Conservation (phyloP, 2,113 vertebrate species). For the Bucco capensis region DNA sequence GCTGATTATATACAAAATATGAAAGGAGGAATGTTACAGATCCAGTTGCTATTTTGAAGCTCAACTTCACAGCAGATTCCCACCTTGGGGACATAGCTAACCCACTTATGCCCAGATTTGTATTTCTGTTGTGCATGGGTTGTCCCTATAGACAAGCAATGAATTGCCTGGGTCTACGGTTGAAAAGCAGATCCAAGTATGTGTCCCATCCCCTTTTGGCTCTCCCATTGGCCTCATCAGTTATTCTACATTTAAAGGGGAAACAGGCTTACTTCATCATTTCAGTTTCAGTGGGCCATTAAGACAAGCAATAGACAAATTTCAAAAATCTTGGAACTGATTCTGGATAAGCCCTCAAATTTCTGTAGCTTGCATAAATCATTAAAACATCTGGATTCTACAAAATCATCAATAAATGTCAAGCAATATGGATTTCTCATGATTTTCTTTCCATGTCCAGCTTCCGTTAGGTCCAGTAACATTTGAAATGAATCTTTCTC, state of each 20-base stretch:
- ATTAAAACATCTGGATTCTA: neutral
- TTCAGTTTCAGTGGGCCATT: neutral
- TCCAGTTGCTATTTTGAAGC: neutral
- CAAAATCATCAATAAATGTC: neutral
- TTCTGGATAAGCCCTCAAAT: neutral
- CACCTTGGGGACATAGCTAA: neutral
- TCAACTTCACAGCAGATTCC: neutral
- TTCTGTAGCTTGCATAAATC: neutral
- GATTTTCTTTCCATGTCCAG: neutral
- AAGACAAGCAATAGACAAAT: neutral
- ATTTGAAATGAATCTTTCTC: neutral
- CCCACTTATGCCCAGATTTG: neutral
- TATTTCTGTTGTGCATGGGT: neutral
- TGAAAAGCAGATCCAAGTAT: neutral
- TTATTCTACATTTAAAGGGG: neutral
- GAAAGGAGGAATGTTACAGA: neutral
- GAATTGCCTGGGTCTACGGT: rapidly evolving
- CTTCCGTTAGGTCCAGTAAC: constrained; percentile 28
- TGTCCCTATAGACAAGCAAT: neutral
- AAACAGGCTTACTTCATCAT: neutral
- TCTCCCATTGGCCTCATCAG: neutral
- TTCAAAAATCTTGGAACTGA: neutral
- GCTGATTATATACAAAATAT: neutral
- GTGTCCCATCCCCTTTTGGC: neutral
- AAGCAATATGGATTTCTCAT: constrained; percentile 4